Evolutionary conservation across 2,888 invertebrate species (phyloP).

Genomic region (Seira musarum): DNA sequence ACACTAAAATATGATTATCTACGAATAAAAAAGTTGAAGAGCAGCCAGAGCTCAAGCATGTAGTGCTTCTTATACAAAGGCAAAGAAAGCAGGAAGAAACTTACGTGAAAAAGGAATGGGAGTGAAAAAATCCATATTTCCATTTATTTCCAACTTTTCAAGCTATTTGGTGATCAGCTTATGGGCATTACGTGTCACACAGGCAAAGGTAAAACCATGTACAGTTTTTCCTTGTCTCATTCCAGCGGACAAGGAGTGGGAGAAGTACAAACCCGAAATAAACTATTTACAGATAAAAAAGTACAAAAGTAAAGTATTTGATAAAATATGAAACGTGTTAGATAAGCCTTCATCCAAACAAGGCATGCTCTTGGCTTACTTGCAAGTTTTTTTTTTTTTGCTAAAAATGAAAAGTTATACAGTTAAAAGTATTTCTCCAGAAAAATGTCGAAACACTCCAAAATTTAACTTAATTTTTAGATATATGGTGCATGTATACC

Average conservation of each 20-base stretch:
- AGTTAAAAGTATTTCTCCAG: neutral
- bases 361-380: no score
- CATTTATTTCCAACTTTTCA: slow-evolving; percentile 51
- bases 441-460: neutral
- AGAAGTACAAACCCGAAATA: neutral
- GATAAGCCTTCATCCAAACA: neutral
- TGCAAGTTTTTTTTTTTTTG: no score
- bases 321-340: neutral
- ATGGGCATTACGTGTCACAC: slow-evolving; percentile 54
- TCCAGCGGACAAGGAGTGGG: neutral
- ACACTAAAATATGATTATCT: slow-evolving; percentile 52
- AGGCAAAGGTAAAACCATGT: slow-evolving; percentile 29
- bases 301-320: neutral
- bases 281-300: slow-evolving; percentile 6
- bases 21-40: slow-evolving; percentile 31
- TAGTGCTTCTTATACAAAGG: neutral
- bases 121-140: slow-evolving; percentile 49
- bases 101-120: neutral
- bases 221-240: slow-evolving; percentile 8
- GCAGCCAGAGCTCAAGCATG: slow-evolving; percentile 18
- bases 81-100: neutral
- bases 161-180: slow-evolving; percentile 50
- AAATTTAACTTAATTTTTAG: no score
- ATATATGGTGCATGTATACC: neutral
- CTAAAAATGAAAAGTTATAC: neutral